Percentiles rank a stretch among this genome's conserved stretches.
Evolutionary conservation across 1,140 invertebrate genomes (phyloP).

Genomic region (Cherax quadricarinatus): DNA sequence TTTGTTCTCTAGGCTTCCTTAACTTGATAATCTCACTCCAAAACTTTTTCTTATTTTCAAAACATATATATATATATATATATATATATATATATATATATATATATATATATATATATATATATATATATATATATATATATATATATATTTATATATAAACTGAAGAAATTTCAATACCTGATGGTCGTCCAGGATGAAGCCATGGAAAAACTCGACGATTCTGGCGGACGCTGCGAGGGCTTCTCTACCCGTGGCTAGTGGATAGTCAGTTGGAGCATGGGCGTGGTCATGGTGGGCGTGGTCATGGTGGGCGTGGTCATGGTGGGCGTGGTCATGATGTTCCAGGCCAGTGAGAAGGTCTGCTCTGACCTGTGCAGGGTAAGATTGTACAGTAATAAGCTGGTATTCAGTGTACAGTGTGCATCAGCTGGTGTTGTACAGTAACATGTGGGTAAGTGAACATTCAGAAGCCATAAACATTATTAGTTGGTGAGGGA

Average conservation of each 20-base stretch:
- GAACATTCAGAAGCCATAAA: too few relatives aligned
- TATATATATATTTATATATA: not conserved
- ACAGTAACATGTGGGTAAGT: too few relatives aligned
- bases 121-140: too few relatives aligned
- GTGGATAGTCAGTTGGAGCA: not conserved
- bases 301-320: slow-evolving; percentile 1
- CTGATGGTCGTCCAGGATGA: not conserved
- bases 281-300: not conserved
- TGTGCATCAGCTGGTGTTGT: too few relatives aligned
- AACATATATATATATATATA: too few relatives aligned
- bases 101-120: too few relatives aligned
- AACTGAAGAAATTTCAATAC: not conserved
- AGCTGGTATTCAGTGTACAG: too few relatives aligned
- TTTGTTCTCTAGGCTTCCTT: too few relatives aligned
- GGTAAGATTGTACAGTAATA: not conserved
- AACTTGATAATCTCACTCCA: too few relatives aligned
- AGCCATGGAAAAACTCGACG: not conserved
- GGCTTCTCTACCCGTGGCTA: slow-evolving; percentile 1
- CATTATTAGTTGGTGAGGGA: too few relatives aligned
- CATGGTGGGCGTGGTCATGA: not conserved
- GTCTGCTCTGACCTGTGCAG: not conserved
- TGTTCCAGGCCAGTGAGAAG: not conserved
- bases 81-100: too few relatives aligned
- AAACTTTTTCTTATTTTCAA: too few relatives aligned
- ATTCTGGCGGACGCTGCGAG: not conserved